These are phyloP conservation scores for Sylvilagus floridanus DNA, from an alignment of 2,797 vertebrate species.

Conservation along the genomic window DNA sequence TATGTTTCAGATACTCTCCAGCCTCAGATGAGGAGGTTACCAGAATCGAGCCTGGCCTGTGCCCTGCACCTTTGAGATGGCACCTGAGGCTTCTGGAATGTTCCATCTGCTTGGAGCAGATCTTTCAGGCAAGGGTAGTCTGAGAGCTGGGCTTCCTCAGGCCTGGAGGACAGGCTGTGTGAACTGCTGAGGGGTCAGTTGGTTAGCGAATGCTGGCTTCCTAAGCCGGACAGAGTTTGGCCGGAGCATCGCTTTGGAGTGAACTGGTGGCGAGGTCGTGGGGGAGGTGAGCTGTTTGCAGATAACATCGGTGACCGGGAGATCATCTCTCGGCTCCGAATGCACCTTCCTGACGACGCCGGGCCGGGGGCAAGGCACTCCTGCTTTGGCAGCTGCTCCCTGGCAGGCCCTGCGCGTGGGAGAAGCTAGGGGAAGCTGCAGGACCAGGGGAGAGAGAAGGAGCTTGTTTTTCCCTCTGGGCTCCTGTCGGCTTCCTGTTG, in stretches of 20 bases:
- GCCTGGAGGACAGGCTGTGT: neutral
- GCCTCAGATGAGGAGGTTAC: neutral
- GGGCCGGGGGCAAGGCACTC: neutral
- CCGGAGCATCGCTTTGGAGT: neutral
- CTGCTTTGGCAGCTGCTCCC: neutral
- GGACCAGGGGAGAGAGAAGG: neutral
- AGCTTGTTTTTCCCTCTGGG: neutral
- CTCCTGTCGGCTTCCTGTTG: neutral
- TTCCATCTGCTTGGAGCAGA: neutral
- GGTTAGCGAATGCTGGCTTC: constrained; percentile 13
- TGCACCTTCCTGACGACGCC: neutral
- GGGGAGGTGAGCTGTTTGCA: neutral
- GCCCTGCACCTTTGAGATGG: neutral
- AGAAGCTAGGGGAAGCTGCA: neutral
- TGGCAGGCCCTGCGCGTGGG: neutral
- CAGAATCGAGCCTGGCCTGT: neutral
- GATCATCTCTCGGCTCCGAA: neutral
- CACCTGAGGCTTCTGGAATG: neutral
- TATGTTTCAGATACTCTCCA: neutral
- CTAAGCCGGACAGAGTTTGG: neutral
- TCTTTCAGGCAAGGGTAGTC: neutral
- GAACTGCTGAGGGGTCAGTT: neutral
- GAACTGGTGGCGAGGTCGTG: neutral
- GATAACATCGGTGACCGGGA: neutral
- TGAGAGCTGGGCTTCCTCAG: neutral